phyloP scores from a whole-genome alignment of 2,888 invertebrate genomes.

The Agrotis clavis region DNA sequence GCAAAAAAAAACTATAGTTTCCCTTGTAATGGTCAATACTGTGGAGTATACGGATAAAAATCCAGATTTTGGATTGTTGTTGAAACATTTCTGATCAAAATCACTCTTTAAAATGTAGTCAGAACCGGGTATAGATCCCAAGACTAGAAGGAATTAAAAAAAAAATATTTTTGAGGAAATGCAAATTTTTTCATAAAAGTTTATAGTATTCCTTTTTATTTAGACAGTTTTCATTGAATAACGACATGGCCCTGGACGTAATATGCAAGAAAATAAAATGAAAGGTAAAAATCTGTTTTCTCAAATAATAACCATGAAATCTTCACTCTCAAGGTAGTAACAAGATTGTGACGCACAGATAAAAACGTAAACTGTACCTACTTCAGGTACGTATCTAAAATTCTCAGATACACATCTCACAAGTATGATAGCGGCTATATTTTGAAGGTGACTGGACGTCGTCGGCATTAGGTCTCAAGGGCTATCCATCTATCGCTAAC shows the following conservation, averaged over 20 bases:
- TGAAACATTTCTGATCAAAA: no score
- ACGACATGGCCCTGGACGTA: neutral
- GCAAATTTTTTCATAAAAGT: no score
- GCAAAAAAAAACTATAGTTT: no score
- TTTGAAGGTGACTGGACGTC: slow-evolving; percentile 52
- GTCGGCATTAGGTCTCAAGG: slow-evolving; percentile 50
- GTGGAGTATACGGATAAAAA: no score
- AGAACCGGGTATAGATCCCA: no score
- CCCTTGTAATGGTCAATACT: no score
- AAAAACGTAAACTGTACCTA: slow-evolving; percentile 9
- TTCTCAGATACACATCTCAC: slow-evolving; percentile 10
- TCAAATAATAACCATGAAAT: neutral
- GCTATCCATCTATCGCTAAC: slow-evolving; percentile 62
- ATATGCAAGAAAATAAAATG: neutral
- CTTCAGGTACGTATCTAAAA: neutral
- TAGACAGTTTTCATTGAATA: no score
- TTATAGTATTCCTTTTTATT: no score
- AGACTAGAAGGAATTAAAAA: no score
- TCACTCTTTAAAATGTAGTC: no score
- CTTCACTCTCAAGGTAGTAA: neutral
- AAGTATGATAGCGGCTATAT: slow-evolving; percentile 35
- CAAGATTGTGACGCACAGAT: slow-evolving; percentile 6
- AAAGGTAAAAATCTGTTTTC: neutral
- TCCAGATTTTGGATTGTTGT: no score
- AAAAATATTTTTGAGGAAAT: no score